A percentile compares a stretch with the other conserved stretches of the same genome.
Evolutionary conservation across 2,888 invertebrate species (phyloP).

Genomic region (Melipona beecheii): DNA sequence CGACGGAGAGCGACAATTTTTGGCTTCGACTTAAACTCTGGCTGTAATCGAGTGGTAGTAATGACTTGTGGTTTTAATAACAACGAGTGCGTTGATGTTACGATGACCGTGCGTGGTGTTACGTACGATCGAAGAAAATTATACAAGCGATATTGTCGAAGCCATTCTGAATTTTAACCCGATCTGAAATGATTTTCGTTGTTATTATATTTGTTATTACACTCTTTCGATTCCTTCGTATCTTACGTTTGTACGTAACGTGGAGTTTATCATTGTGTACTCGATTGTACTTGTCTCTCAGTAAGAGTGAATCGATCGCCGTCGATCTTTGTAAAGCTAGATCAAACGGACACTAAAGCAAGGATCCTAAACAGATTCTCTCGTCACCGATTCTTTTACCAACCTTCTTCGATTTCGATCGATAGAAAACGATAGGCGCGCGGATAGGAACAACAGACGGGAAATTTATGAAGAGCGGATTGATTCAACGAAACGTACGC

Average conservation of each 20-base stretch:
- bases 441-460: too few species aligned
- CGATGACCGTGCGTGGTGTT: too few species aligned
- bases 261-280: background rate
- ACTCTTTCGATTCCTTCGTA: background rate
- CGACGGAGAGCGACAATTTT: background rate
- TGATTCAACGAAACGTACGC: background rate
- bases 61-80: too few species aligned
- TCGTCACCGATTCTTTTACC: too few species aligned
- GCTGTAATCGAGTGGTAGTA: background rate
- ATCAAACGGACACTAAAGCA: background rate
- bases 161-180: too few species aligned
- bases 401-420: too few species aligned
- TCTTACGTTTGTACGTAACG: background rate
- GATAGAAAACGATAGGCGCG: background rate
- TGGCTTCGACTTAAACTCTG: background rate
- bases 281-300: background rate
- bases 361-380: background rate
- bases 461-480: background rate
- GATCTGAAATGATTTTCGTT: background rate
- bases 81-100: too few species aligned
- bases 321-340: background rate
- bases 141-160: too few species aligned
- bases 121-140: too few species aligned
- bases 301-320: background rate
- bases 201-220: too few species aligned